phyloP scores from a whole-genome alignment of 2,797 vertebrate species.

The Dicrostonyx torquatus region DNA sequence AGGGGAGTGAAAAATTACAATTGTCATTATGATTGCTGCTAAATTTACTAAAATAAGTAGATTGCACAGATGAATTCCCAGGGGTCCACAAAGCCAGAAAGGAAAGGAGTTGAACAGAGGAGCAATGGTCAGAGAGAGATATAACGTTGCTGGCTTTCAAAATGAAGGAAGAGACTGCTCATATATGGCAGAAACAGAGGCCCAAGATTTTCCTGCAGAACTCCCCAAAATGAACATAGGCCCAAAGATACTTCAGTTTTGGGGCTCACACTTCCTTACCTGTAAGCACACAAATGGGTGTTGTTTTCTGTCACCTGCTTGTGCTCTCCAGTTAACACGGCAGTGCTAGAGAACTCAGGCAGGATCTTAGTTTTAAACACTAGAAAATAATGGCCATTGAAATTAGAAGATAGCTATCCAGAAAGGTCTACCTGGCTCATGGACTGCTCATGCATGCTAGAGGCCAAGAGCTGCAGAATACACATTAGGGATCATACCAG shows the following conservation, averaged over 20 bases:
- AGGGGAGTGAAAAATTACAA: background rate
- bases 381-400: background rate
- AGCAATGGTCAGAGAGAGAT: background rate
- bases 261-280: background rate
- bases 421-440: background rate
- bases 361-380: background rate
- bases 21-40: background rate
- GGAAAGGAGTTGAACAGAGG: background rate
- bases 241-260: background rate
- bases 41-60: background rate
- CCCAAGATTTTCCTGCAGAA: background rate
- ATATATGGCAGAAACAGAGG: background rate
- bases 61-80: background rate
- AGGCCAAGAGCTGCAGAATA: background rate
- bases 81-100: background rate
- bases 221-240: background rate
- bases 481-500: background rate
- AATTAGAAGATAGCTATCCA: background rate
- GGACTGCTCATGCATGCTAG: background rate
- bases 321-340: background rate
- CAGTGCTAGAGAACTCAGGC: background rate
- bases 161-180: background rate
- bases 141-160: background rate
- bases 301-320: background rate
- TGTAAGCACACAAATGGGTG: background rate